These are phyloP conservation scores for Cromileptes altivelis DNA, from an alignment of 2,113 vertebrate species.

Conservation along the genomic window DNA sequence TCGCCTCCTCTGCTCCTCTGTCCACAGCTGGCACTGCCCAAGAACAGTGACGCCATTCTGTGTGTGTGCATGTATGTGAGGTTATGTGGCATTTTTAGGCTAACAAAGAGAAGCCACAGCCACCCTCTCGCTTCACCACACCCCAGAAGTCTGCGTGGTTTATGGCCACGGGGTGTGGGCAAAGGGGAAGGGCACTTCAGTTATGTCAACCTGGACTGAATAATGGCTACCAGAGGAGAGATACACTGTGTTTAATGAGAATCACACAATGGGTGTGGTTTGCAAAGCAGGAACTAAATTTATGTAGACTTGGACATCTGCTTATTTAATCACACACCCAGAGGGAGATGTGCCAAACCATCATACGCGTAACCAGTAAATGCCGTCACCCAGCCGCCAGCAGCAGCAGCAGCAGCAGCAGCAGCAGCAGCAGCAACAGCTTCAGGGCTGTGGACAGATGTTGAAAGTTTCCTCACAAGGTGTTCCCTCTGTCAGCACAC, in stretches of 20 bases:
- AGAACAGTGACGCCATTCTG: constrained; percentile 58
- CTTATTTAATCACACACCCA: constrained; percentile 39
- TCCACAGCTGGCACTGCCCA: constrained; percentile 51
- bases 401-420: not conserved
- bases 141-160: constrained; percentile 62
- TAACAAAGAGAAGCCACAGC: constrained; percentile 74
- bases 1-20: constrained; percentile 32
- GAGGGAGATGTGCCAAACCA: constrained; percentile 35
- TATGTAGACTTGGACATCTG: constrained; percentile 38
- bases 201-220: constrained; percentile 47
- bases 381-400: not conserved
- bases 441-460: constrained; percentile 36
- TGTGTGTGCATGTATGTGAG: constrained; percentile 34
- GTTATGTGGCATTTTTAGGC: constrained; percentile 63
- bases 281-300: constrained; percentile 34
- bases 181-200: constrained; percentile 41
- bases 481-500: constrained; percentile 47
- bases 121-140: constrained; percentile 73
- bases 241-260: constrained; percentile 38
- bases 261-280: constrained; percentile 48
- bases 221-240: constrained; percentile 33
- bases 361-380: constrained; percentile 16
- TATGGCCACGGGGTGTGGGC: constrained; percentile 49
- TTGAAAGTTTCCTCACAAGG: constrained; percentile 45
- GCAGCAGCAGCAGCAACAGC: not conserved